Evolutionary conservation across 2,113 vertebrate genomes (phyloP).

Genomic region (Cheilinus undulatus): DNA sequence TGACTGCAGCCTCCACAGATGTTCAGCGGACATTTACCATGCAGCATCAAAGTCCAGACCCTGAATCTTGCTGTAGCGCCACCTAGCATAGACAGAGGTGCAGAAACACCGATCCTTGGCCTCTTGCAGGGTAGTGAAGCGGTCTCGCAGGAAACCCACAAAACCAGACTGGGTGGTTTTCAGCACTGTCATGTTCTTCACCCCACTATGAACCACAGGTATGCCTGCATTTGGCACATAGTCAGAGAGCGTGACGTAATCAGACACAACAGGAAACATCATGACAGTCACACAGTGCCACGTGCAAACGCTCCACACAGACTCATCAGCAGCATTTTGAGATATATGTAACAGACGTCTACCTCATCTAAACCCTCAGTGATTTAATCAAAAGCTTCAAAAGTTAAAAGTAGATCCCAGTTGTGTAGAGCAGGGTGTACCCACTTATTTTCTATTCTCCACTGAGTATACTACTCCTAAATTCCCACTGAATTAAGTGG

Average conservation of each 20-base stretch:
- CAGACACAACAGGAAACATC: background rate
- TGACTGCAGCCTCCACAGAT: background rate
- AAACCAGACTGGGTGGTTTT: conserved; percentile 98
- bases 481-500: too few species aligned
- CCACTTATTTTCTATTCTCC: too few species aligned
- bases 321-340: too few species aligned
- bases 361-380: too few species aligned
- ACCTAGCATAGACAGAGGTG: conserved; percentile 89
- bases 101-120: conserved; percentile 91
- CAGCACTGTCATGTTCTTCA: conserved; percentile 92
- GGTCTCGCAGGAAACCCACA: conserved; percentile 89
- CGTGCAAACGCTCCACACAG: too few species aligned
- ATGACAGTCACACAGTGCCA: background rate
- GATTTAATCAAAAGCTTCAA: too few species aligned
- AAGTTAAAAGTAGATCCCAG: too few species aligned
- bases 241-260: background rate
- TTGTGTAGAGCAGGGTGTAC: too few species aligned
- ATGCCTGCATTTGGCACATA: conserved; percentile 74
- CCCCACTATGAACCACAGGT: conserved; percentile 89
- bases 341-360: too few species aligned
- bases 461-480: too few species aligned
- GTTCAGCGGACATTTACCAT: conserved; percentile 83
- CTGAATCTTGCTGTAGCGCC: conserved; percentile 86
- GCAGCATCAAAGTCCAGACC: conserved; percentile 85
- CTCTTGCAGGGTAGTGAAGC: conserved; percentile 92